Evolutionary conservation across 2,888 invertebrate genomes (phyloP), one percentile per base, ranked within the genome.

Genomic region (Oligia strigilis): DNA sequence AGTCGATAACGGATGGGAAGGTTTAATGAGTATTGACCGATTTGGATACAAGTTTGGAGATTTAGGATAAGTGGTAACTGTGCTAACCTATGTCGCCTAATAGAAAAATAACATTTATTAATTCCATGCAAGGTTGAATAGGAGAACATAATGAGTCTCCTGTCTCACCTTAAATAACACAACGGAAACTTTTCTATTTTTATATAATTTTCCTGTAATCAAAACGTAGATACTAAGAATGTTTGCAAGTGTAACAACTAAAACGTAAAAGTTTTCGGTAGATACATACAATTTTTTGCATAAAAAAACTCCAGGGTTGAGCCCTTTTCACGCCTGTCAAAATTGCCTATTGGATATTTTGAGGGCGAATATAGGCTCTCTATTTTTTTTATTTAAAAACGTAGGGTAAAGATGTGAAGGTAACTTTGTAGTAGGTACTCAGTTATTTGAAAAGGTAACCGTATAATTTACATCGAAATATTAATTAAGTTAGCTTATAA

Each of bases 241-340:
- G 11, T 70, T 72, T 40, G 23, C 2, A 52, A 65, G 1, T n/a
- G 43, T n/a, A 49, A 23, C 4, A 64, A 40, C 5, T 72, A 13
- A 62, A 49, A 62, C 67, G 58, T 17, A 58, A n/a, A n/a, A 64
- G 19, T 40, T 46, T 78, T 64, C 2, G 11, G 72, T 67, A 23
- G 14, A 14, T 49, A n/a, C 8, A 4, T 13, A 29, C 23, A n/a
- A 11, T 60, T 58, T 49, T 78, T 46, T n/a, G 14, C 19, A 62
- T 52, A 67, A 67, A 29, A 36, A 49, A 71, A 23, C 73, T 64
- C 14, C n/a, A 49, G 19, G 46, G 65, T 46, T 60, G 75, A 67
- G 72, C 77, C 81, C 82, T 86, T 78, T 81, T 83, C 85, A 76
- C 87, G 87, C 87, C 86, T 87, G 89, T 89, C 91, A 87, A 79